These are phyloP conservation scores for Donacobius atricapilla DNA, from an alignment of 2,113 vertebrate species.

Conservation along the genomic window DNA sequence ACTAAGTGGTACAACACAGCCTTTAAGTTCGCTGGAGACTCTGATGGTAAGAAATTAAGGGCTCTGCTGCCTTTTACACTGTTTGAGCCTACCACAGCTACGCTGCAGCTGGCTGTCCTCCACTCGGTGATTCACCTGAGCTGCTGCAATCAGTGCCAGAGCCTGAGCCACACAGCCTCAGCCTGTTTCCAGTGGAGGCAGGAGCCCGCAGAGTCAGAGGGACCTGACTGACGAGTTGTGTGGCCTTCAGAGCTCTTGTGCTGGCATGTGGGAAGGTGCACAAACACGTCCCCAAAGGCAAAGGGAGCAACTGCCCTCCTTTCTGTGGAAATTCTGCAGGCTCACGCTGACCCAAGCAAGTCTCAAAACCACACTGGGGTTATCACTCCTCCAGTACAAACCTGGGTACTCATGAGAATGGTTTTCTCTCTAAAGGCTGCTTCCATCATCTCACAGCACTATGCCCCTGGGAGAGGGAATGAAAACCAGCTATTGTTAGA, in stretches of 20 bases:
- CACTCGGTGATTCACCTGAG: neutral
- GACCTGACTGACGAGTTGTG: slow-evolving; percentile 1
- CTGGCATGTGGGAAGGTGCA: neutral
- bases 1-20: neutral
- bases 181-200: neutral
- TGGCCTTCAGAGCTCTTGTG: neutral
- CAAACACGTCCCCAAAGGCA: neutral
- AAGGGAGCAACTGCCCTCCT: neutral
- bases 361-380: neutral
- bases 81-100: neutral
- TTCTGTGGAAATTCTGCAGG: neutral
- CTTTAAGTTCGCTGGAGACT: neutral
- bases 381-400: neutral
- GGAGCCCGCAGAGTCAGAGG: neutral
- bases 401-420: neutral
- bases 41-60: neutral
- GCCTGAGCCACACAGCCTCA: neutral
- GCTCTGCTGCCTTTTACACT: neutral
- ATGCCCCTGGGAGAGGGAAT: neutral
- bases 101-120: neutral
- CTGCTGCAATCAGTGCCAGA: neutral
- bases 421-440: neutral
- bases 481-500: neutral
- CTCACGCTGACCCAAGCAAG: neutral
- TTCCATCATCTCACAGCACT: neutral